Evolutionary conservation across 2,797 vertebrate genomes (phyloP).

Genomic region (Phaenicophaeus curvirostris): DNA sequence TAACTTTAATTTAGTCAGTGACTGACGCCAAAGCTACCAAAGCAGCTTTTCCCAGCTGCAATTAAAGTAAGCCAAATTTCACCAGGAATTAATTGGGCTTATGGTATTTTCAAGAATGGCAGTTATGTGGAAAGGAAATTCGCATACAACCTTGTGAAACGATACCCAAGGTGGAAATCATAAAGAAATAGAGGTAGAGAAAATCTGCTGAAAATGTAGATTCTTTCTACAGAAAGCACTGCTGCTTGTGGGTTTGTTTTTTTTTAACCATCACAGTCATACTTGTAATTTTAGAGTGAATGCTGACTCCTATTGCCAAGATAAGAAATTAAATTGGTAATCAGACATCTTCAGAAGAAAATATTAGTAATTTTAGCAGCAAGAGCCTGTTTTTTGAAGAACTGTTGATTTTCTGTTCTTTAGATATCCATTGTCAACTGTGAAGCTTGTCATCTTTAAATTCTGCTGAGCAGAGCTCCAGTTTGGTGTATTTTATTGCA

Average conservation of each 20-base stretch:
- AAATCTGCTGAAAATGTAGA: not conserved
- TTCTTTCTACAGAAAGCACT: not conserved
- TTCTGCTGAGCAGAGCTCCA: not conserved
- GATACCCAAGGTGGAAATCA: not conserved
- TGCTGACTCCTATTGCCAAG: not conserved
- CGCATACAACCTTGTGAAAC: not conserved
- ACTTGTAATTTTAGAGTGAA: not conserved
- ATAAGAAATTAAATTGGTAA: not conserved
- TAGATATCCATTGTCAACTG: not conserved
- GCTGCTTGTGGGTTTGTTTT: not conserved
- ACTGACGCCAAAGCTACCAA: not conserved
- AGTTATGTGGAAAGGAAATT: not conserved
- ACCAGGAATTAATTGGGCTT: not conserved
- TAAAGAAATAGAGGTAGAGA: not conserved
- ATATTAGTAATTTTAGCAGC: not conserved
- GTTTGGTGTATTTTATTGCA: not conserved
- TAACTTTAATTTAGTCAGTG: not conserved
- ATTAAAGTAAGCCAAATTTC: slow-evolving; percentile 19
- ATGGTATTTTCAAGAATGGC: not conserved
- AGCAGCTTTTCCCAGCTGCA: not conserved
- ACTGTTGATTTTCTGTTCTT: not conserved
- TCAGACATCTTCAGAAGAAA: not conserved
- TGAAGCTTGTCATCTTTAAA: not conserved
- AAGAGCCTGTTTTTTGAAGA: not conserved
- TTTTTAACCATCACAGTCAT: not conserved